phyloP scores from a whole-genome alignment of 1,140 invertebrate genomes.

The Zaprionus capensis region DNA sequence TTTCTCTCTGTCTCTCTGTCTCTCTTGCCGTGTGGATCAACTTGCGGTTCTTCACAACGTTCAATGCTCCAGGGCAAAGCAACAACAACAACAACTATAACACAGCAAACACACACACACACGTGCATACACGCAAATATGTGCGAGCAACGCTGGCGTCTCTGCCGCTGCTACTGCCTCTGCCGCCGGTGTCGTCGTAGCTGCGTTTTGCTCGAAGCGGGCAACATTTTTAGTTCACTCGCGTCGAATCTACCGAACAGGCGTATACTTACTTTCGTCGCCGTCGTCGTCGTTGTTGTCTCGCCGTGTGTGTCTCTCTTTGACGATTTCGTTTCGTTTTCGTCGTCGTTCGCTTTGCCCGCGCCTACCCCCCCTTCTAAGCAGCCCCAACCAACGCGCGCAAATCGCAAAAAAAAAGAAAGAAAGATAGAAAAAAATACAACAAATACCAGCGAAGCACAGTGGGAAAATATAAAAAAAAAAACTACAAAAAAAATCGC shows the following conservation, averaged over 20 bases:
- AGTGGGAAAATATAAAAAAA: constrained; percentile 41
- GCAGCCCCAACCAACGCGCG: not conserved
- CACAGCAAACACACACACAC: constrained; percentile 23
- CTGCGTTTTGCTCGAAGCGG: constrained; percentile 55
- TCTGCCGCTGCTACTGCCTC: constrained; percentile 26
- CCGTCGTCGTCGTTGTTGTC: constrained; percentile 40
- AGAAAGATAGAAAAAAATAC: constrained; percentile 11
- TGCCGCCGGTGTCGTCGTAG: constrained; percentile 36
- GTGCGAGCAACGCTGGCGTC: constrained; percentile 29
- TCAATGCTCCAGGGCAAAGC: constrained; percentile 65
- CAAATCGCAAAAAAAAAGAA: constrained; percentile 41
- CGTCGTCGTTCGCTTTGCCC: constrained; percentile 33
- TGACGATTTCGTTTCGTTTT: constrained; percentile 40
- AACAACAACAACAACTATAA: constrained; percentile 34
- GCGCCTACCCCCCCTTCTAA: not conserved
- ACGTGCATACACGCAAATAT: constrained; percentile 24
- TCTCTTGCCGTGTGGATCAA: constrained; percentile 53
- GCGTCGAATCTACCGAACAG: constrained; percentile 79
- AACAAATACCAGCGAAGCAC: constrained; percentile 32
- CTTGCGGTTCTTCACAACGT: constrained; percentile 66
- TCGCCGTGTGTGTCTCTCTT: constrained; percentile 30
- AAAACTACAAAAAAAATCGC: not conserved
- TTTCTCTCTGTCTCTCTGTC: constrained; percentile 11
- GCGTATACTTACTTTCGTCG: constrained; percentile 72
- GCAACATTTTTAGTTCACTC: constrained; percentile 65